Base-by-base conservation (phyloP, 2,888 invertebrate genomes). In the Germaria angustata region DNA sequence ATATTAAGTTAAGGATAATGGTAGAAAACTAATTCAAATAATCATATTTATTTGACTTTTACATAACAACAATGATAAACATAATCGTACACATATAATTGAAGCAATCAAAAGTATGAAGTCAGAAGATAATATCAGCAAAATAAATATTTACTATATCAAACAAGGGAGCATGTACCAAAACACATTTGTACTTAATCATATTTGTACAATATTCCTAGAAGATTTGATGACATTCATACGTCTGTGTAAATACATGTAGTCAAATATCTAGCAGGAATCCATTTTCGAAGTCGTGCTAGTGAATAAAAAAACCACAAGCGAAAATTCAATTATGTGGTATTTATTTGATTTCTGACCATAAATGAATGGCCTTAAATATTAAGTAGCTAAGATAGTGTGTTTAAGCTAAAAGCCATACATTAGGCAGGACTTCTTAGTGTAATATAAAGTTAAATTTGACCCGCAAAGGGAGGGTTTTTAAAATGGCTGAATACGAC, bases 221-320 rank as follows among this genome's bases (percentile, higher is more conserved):
- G n/a, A n/a, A n/a, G n/a, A n/a, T n/a, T n/a, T n/a, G n/a, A n/a
- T n/a, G n/a, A n/a, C n/a, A n/a, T n/a, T n/a, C n/a, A n/a, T n/a
- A n/a, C n/a, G n/a, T n/a, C 59, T 49, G n/a, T 15, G 36, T 11
- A 57, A 71, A 57, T 17, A 36, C 36, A 20, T 20, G 36, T 20
- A 46, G 39, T 39, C 72, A 72, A 59, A 22, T 71, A 71, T 57
- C 46, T 57, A 34, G 1, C 9, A 34, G 49, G 51, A 72, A 28
- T 28, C n/a, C 11, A 28, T 20, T 28, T 44, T 28, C 17, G 28
- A 6, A 0, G 36, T 5, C 13, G 13, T 22, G 11, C 6, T 9
- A 22, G 13, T 22, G 1, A 1, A 22, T 2, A 49, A 22, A 17
- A 49, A 49, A 3, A 39, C 9, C 9, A 0, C 36, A 13, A 39